These are phyloP conservation scores for Crypturellus undulatus DNA, from an alignment of 2,113 vertebrate genomes.

Conservation along the genomic window DNA sequence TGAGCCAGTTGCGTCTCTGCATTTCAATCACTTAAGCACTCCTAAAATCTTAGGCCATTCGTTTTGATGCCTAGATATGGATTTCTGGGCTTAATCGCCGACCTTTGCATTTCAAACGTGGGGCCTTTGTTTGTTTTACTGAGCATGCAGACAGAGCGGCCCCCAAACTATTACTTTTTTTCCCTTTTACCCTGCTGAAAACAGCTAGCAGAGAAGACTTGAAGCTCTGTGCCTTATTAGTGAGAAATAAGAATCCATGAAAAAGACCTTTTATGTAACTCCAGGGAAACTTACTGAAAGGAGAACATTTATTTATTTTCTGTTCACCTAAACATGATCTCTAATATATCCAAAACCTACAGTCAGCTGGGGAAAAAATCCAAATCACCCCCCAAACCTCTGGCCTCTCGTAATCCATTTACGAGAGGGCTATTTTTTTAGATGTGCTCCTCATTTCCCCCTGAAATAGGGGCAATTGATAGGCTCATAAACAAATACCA, in stretches of 20 bases:
- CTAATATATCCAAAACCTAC: neutral
- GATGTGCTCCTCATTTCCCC: neutral
- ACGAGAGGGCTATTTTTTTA: neutral
- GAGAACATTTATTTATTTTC: conserved; percentile 24
- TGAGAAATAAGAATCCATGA: neutral
- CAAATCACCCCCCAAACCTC: conserved; percentile 51
- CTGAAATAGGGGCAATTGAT: conserved; percentile 52
- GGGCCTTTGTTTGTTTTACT: conserved; percentile 54
- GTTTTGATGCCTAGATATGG: conserved; percentile 58
- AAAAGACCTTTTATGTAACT: conserved; percentile 16
- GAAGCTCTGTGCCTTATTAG: neutral
- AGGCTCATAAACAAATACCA: conserved; percentile 70
- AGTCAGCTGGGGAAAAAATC: conserved; percentile 12
- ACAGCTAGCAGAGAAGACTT: neutral
- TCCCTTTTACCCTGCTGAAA: neutral
- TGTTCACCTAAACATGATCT: neutral
- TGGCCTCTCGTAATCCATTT: conserved; percentile 54
- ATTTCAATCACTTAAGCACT: conserved; percentile 49
- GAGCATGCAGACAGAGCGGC: neutral
- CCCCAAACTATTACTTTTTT: conserved; percentile 2
- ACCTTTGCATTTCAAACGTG: conserved; percentile 52
- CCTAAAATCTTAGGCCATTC: conserved; percentile 32
- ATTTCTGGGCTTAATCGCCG: conserved; percentile 44
- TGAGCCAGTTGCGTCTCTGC: conserved; percentile 51
- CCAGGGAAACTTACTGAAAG: neutral